These are phyloP conservation scores for Orius insidiosus DNA, from an alignment of 1,140 invertebrate genomes.

Conservation along the genomic window DNA sequence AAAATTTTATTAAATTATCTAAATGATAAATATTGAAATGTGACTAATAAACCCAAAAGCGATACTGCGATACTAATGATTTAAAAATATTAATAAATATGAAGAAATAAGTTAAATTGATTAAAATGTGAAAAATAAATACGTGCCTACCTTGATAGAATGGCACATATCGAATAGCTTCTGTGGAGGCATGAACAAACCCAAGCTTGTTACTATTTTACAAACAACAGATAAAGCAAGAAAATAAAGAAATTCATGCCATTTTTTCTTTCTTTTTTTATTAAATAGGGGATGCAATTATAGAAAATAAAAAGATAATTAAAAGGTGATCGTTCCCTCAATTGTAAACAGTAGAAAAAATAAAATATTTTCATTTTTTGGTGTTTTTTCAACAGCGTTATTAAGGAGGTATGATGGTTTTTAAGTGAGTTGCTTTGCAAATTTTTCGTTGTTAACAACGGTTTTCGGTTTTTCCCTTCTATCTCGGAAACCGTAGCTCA, in stretches of 20 bases:
- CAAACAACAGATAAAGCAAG: slow-evolving; percentile 6
- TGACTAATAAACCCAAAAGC: slow-evolving; percentile 9
- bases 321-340: too few relatives aligned
- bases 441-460: too few relatives aligned
- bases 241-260: slow-evolving; percentile 8
- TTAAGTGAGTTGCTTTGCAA: too few relatives aligned
- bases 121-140: not conserved
- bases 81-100: not conserved
- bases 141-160: slow-evolving; percentile 63
- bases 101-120: not conserved
- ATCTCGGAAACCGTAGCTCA: too few relatives aligned
- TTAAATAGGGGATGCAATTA: too few relatives aligned
- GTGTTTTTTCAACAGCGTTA: too few relatives aligned
- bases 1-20: not conserved
- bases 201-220: slow-evolving; percentile 15
- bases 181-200: slow-evolving; percentile 32
- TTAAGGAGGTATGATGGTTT: too few relatives aligned
- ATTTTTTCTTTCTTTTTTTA: not conserved
- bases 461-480: too few relatives aligned
- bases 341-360: too few relatives aligned
- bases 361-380: too few relatives aligned
- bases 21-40: slow-evolving; percentile 8
- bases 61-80: slow-evolving; percentile 1
- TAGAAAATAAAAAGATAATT: slow-evolving; percentile 4
- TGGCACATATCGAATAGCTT: slow-evolving; percentile 82